These are phyloP conservation scores for Copsychus sechellarum DNA, from an alignment of 2,113 vertebrate species.

Conservation along the genomic window DNA sequence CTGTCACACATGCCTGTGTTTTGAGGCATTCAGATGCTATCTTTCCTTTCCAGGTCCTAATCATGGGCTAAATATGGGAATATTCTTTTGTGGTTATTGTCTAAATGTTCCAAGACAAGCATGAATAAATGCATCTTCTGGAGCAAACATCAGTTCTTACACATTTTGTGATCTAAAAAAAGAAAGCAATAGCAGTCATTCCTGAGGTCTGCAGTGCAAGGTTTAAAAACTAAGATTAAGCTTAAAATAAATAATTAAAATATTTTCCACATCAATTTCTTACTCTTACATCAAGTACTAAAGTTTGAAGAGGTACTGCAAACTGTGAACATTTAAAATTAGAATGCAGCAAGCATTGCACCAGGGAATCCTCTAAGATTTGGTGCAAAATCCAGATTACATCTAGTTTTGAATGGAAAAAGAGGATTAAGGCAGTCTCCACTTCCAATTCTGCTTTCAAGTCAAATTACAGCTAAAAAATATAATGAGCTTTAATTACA, in stretches of 20 bases:
- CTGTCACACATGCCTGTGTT: neutral
- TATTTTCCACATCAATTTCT: neutral
- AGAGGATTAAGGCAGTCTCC: neutral
- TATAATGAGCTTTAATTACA: neutral
- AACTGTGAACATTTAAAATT: neutral
- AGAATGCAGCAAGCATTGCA: neutral
- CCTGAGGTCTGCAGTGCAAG: neutral
- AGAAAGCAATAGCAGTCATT: neutral
- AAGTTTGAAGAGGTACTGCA: neutral
- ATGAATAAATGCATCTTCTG: neutral
- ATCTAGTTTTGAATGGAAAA: neutral
- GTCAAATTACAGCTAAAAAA: neutral
- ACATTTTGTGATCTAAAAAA: neutral
- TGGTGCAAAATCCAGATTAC: neutral
- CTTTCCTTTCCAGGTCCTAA: neutral
- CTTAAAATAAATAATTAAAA: neutral
- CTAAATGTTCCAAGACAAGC: neutral
- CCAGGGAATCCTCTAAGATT: neutral
- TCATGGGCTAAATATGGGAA: neutral
- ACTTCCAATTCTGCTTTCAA: neutral
- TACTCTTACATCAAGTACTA: neutral
- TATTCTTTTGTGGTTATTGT: neutral
- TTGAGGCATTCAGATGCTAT: neutral
- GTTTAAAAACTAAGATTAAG: neutral
- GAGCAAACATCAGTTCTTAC: neutral